phyloP scores from a whole-genome alignment of 2,797 vertebrate genomes.

The Sebastes hubbsi region DNA sequence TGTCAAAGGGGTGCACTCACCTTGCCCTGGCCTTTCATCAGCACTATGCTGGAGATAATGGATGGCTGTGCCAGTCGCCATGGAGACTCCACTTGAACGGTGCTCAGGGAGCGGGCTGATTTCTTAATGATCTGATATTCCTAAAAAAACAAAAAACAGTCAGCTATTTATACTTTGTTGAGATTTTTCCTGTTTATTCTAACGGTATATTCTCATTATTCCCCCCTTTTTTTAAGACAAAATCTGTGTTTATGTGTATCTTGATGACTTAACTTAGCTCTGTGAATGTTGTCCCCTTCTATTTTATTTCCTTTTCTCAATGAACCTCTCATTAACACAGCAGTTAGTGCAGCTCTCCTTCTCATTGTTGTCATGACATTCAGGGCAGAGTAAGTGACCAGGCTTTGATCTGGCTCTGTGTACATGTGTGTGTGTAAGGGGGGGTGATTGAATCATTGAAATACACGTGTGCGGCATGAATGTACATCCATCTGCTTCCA shows the following conservation, averaged over 20 bases:
- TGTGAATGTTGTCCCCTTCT: background rate
- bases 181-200: background rate
- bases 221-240: background rate
- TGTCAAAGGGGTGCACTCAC: constrained; percentile 78
- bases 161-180: background rate
- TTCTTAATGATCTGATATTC: constrained; percentile 96
- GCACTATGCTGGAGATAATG: constrained; percentile 96
- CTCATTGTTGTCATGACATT: constrained; percentile 19
- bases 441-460: background rate
- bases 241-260: background rate
- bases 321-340: constrained; percentile 26
- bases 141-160: constrained; percentile 70
- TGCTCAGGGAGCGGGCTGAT: constrained; percentile 93
- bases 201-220: background rate
- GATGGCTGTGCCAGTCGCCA: constrained; percentile 97
- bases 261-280: background rate
- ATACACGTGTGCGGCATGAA: background rate
- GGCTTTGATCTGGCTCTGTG: constrained; percentile 28
- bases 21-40: constrained; percentile 99
- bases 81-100: constrained; percentile 95
- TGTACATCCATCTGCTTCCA: background rate
- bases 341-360: constrained; percentile 21
- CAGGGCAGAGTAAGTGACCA: background rate
- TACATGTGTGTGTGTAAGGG: background rate
- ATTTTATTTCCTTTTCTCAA: constrained; percentile 4